Percentiles rank a stretch among this genome's conserved stretches.
phyloP scores from a whole-genome alignment of 2,888 invertebrate species.

The Xestia ashworthii region DNA sequence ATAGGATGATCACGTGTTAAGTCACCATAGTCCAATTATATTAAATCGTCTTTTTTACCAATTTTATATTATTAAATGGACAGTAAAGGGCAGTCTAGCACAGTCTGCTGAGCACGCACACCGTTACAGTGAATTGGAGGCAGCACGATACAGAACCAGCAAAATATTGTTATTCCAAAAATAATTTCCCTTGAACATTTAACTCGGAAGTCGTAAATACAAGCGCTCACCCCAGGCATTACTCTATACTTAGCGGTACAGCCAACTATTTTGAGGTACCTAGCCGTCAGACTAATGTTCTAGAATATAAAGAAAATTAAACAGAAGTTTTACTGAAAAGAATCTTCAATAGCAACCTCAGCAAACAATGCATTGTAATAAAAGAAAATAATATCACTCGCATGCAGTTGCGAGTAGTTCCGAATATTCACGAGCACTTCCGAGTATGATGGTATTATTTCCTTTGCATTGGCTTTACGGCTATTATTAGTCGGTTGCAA shows the following conservation, averaged over 20 bases:
- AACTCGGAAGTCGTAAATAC: background rate
- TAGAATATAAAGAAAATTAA: background rate
- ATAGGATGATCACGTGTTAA: background rate
- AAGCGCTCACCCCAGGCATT: conserved; percentile 4
- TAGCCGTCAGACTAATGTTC: conserved; percentile 28
- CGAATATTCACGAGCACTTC: background rate
- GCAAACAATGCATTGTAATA: background rate
- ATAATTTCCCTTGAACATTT: conserved; percentile 20
- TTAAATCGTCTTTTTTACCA: background rate
- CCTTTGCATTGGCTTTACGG: background rate
- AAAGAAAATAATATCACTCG: conserved; percentile 9
- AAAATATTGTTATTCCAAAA: conserved; percentile 24
- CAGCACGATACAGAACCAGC: conserved; percentile 9
- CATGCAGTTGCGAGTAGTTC: background rate
- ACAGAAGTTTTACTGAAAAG: conserved; percentile 30
- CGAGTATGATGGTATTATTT: background rate
- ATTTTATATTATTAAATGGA: conserved; percentile 14
- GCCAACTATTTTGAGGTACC: conserved; percentile 42
- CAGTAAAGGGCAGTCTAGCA: background rate
- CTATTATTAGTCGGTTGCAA: background rate
- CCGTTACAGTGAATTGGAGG: conserved; percentile 34
- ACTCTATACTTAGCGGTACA: conserved; percentile 18
- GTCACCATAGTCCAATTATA: background rate
- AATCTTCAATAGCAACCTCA: conserved; percentile 3
- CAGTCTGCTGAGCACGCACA: conserved; percentile 30